Conservation (phyloP, 2,113 vertebrate species). For the Chaenogobius annularis region DNA sequence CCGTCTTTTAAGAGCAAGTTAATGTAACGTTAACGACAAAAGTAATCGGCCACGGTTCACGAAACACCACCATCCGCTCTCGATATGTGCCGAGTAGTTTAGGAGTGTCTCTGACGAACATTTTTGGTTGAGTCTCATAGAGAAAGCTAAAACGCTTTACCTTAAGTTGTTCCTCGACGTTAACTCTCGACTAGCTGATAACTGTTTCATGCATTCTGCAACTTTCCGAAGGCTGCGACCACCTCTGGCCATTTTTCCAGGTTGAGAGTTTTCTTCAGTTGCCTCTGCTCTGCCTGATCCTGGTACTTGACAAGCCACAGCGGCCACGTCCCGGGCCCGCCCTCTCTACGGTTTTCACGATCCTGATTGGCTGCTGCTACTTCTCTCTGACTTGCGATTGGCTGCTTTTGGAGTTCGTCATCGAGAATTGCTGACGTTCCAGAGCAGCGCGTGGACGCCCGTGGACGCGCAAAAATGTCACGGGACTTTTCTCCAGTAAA, state of each 20-base stretch:
- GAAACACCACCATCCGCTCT: background rate
- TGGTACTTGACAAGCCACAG: background rate
- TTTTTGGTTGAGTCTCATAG: background rate
- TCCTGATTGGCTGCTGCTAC: conserved; percentile 38
- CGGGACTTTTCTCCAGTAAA: conserved; percentile 43
- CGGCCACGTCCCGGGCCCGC: background rate
- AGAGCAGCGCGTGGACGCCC: background rate
- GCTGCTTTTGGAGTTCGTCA: conserved; percentile 25
- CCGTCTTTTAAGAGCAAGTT: background rate
- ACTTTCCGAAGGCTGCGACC: conserved; percentile 65
- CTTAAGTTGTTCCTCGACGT: conserved; percentile 62
- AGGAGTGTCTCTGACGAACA: background rate
- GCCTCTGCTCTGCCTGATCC: background rate
- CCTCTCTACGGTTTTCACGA: background rate
- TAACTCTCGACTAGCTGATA: conserved; percentile 58
- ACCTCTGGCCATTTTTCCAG: conserved; percentile 78
- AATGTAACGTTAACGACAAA: background rate
- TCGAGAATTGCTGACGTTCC: background rate
- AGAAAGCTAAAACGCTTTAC: conserved; percentile 38
- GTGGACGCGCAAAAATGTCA: conserved; percentile 60
- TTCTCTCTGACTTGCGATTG: conserved; percentile 34
- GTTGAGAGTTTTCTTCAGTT: conserved; percentile 16
- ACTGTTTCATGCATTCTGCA: conserved; percentile 66
- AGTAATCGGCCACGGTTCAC: background rate
- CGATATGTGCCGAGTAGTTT: background rate